These are phyloP conservation scores for Phalacrocorax brasilianus DNA, from an alignment of 2,113 vertebrate genomes.

Conservation along the genomic window DNA sequence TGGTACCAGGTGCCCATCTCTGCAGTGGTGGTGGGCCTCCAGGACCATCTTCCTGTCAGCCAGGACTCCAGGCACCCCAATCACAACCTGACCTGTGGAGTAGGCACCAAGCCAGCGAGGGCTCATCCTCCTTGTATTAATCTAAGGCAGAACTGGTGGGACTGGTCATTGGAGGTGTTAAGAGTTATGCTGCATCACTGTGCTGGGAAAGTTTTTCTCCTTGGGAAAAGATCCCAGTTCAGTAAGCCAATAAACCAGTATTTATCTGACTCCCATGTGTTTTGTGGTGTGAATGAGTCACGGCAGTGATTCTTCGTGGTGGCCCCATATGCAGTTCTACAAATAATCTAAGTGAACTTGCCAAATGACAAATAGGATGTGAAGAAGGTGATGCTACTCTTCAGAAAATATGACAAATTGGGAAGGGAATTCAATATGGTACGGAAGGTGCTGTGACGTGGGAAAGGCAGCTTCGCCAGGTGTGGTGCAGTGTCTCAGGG, in stretches of 20 bases:
- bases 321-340: neutral
- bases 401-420: neutral
- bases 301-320: neutral
- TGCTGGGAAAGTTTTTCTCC: neutral
- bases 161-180: fast-evolving
- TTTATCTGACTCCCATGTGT: neutral
- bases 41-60: too few species aligned
- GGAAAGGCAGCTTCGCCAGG: neutral
- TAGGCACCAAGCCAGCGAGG: fast-evolving
- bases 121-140: neutral
- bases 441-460: neutral
- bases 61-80: neutral
- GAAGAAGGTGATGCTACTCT: neutral
- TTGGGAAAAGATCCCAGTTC: neutral
- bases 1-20: neutral
- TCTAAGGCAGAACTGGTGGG: neutral
- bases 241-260: neutral
- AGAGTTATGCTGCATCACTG: neutral
- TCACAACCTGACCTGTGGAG: neutral
- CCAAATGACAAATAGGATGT: fast-evolving
- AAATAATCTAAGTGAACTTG: neutral
- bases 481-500: fast-evolving
- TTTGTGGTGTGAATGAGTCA: neutral
- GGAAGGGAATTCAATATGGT: neutral
- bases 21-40: fast-evolving